These are phyloP conservation scores for Helogale parvula DNA, from an alignment of 2,113 vertebrate genomes.

Conservation along the genomic window DNA sequence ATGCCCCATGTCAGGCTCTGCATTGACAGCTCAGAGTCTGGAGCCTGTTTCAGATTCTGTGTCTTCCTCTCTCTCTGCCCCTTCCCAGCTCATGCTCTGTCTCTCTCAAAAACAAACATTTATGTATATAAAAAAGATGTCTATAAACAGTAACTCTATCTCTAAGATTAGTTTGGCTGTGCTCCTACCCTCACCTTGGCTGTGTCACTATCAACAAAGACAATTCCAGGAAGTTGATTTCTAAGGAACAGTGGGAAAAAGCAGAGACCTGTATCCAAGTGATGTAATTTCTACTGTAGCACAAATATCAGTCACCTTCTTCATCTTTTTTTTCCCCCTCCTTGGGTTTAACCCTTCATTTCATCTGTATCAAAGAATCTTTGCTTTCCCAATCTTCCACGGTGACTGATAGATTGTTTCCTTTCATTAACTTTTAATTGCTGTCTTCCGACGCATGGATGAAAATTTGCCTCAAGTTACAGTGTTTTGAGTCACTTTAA, in stretches of 20 bases:
- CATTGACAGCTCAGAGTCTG: no score
- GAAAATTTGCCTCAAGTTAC: neutral
- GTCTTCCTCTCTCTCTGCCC: no score
- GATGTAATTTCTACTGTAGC: neutral
- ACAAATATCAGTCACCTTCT: neutral
- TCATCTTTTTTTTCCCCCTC: neutral
- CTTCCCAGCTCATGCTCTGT: no score
- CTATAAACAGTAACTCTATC: neutral
- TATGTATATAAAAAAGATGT: no score
- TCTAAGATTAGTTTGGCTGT: neutral
- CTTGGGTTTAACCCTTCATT: neutral
- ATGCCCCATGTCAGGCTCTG: no score
- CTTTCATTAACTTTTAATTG: conserved; percentile 14
- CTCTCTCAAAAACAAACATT: no score
- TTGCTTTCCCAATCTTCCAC: neutral
- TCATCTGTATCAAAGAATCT: neutral
- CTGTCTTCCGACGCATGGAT: neutral
- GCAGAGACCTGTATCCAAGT: neutral
- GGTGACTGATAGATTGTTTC: neutral
- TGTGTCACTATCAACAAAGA: neutral
- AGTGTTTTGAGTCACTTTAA: neutral
- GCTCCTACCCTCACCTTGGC: neutral
- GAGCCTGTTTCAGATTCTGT: no score
- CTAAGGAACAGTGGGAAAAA: neutral
- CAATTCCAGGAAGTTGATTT: neutral